Conservation (phyloP, 2,113 vertebrate genomes). For the Ceyx cyanopectus region DNA sequence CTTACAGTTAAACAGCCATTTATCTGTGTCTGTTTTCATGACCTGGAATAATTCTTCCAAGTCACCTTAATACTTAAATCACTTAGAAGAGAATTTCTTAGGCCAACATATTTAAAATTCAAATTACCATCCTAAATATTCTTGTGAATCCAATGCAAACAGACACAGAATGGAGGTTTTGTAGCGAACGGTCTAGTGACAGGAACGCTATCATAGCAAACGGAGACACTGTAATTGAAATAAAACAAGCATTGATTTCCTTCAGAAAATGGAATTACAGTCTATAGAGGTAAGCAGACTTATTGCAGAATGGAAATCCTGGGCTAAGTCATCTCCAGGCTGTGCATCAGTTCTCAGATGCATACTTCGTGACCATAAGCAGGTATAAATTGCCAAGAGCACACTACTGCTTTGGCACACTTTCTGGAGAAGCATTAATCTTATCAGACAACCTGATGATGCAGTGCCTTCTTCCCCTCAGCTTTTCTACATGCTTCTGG, state of each 20-base stretch:
- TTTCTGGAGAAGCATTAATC: not conserved
- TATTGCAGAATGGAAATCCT: not conserved
- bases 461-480: not conserved
- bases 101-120: conserved; percentile 25
- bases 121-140: conserved; percentile 93
- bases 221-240: conserved; percentile 88
- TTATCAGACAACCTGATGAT: not conserved
- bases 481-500: not conserved
- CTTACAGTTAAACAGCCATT: not conserved
- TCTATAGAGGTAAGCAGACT: conserved; percentile 31
- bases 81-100: not conserved
- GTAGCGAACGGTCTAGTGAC: conserved; percentile 88
- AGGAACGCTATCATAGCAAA: conserved; percentile 95
- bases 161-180: conserved; percentile 83
- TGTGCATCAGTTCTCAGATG: not conserved
- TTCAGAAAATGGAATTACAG: not conserved
- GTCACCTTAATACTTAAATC: not conserved
- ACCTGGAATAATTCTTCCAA: conserved; percentile 24
- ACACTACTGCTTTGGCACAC: not conserved
- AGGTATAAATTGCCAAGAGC: not conserved
- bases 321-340: not conserved
- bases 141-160: conserved; percentile 92
- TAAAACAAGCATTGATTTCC: not conserved
- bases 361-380: not conserved
- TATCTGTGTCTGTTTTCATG: not conserved